Evolutionary conservation across 2,888 invertebrate species (phyloP), one percentile per base, ranked within the genome.

Genomic region (Thera britannica): DNA sequence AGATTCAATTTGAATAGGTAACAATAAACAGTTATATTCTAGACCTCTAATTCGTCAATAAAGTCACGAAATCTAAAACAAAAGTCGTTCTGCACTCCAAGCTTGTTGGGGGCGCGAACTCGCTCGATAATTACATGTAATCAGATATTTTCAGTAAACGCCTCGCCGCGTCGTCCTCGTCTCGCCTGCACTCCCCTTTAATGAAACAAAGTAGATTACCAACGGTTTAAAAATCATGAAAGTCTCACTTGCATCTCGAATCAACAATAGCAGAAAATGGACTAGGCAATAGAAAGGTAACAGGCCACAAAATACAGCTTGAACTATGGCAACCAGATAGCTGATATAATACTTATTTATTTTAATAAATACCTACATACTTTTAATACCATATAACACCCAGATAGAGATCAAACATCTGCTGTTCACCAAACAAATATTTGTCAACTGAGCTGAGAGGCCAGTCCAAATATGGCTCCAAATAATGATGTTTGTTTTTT

Each of bases 121-220:
- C 83, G 85, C 84, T 87, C 86, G 84, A 89, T 93, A 93, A 92
- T 92, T 91, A 92, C 90, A 89, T 91, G 91, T 93, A 93, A 93
- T 93, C 92, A 92, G 92, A 93, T 93, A 93, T 92, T 92, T 93
- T 91, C 89, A 86, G 90, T 87, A 88, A 90, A 88, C 87, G 84
- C 86, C 84, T 84, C 83, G 77, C 76, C 78, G 76, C 66, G 77
- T 80, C 80, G 78, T 83, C 83, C 86, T 79, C 80, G 77, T 80
- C 81, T 82, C 84, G 81, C 80, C 80, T 86, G 84, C 87, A 86
- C 88, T 87, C 88, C 88, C 90, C 84, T 85, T 80, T 88, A 90
- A 89, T 90, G 88, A 90, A 90, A 87, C 80, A 77, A 72, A 68
- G 68, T 63, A 67, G 60, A 71, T 62, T 87, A 91, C 88, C 72